phyloP scores from a whole-genome alignment of 1,140 invertebrate genomes.

The Eumeta japonica region DNA sequence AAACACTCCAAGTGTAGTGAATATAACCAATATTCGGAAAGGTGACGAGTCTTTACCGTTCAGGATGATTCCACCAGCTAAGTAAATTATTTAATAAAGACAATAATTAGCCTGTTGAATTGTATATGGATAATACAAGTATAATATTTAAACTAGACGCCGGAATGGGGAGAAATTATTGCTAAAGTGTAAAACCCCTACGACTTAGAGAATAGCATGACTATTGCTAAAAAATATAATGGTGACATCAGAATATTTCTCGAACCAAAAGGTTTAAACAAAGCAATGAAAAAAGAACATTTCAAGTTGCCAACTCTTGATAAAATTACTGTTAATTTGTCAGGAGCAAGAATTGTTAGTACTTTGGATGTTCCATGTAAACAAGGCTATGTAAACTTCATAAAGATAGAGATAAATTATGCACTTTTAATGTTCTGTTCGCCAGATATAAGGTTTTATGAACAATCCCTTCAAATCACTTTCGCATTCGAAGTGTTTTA shows the following conservation, averaged over 20 bases:
- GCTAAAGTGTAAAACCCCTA: not conserved
- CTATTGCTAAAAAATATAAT: not conserved
- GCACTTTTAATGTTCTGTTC: not conserved
- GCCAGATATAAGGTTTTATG: not conserved
- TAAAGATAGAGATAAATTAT: not conserved
- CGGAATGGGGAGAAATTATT: not conserved
- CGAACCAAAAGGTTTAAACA: not conserved
- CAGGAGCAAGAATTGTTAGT: not conserved
- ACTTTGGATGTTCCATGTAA: not conserved
- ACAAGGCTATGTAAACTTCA: not conserved
- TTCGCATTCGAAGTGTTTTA: not conserved
- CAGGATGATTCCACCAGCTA: too few species aligned
- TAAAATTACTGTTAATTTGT: not conserved
- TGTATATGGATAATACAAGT: too few species aligned
- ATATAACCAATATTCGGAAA: too few species aligned
- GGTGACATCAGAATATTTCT: conserved; percentile 1
- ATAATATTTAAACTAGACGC: too few species aligned
- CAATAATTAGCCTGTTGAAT: too few species aligned
- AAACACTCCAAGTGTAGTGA: too few species aligned
- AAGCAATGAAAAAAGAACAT: not conserved
- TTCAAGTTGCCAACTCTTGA: not conserved
- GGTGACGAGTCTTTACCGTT: too few species aligned
- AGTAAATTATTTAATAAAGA: too few species aligned
- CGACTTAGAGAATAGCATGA: not conserved
- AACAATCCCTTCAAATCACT: not conserved